phyloP scores from a whole-genome alignment of 2,888 invertebrate species.

The Ectemnius lituratus region DNA sequence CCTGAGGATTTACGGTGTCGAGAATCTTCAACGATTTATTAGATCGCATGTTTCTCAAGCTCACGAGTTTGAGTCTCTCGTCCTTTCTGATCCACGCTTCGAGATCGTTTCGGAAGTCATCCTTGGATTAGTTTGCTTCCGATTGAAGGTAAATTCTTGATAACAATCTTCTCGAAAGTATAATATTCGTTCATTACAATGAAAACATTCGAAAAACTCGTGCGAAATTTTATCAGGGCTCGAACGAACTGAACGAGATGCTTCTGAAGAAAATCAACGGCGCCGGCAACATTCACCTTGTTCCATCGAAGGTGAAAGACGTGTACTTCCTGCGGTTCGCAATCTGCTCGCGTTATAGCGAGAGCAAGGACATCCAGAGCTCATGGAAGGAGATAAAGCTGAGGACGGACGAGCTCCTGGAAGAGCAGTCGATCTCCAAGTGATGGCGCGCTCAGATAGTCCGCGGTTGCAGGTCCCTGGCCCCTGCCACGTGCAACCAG shows the following conservation, averaged over 20 bases:
- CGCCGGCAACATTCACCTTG: slow-evolving; percentile 93
- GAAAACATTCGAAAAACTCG: background rate
- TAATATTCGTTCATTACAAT: background rate
- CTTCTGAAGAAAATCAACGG: slow-evolving; percentile 92
- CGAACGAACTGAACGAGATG: slow-evolving; percentile 90
- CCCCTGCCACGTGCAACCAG: slow-evolving; percentile 74
- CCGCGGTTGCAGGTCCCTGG: slow-evolving; percentile 70
- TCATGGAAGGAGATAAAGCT: slow-evolving; percentile 93
- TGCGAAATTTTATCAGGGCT: slow-evolving; percentile 78
- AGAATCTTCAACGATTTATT: slow-evolving; percentile 92
- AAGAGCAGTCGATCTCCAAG: slow-evolving; percentile 74
- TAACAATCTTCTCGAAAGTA: background rate
- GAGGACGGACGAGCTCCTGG: slow-evolving; percentile 85
- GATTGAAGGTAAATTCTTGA: slow-evolving; percentile 83
- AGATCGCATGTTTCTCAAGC: slow-evolving; percentile 92
- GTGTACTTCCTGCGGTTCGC: slow-evolving; percentile 93
- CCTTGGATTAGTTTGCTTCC: slow-evolving; percentile 98
- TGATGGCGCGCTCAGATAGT: slow-evolving; percentile 77
- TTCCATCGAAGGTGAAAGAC: slow-evolving; percentile 92
- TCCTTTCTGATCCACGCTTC: slow-evolving; percentile 88
- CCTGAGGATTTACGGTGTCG: slow-evolving; percentile 91
- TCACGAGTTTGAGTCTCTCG: slow-evolving; percentile 90
- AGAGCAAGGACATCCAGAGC: slow-evolving; percentile 88
- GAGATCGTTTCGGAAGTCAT: slow-evolving; percentile 93
- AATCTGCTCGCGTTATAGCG: slow-evolving; percentile 91